Evolutionary conservation across 2,888 invertebrate genomes (phyloP), one percentile per base, ranked within the genome.

Genomic region (Endotricha flammealis): DNA sequence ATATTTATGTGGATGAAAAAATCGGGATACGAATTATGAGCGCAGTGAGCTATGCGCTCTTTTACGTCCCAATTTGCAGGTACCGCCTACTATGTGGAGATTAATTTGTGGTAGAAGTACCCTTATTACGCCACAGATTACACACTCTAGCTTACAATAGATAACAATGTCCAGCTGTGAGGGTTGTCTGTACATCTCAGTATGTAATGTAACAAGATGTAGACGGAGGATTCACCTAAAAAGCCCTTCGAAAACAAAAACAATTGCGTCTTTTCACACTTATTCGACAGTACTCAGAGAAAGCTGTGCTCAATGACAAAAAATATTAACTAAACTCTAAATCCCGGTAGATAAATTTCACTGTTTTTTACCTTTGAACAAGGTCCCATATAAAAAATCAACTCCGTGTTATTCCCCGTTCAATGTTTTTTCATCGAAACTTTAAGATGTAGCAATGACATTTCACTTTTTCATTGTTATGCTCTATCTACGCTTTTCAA

Each of bases 1-100:
- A 82, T 83, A 85, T 86, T 85, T 86, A 85, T 83, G 86, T 77
- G 66, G 69, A 67, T 61, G 75, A 83, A 83, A 85, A 86, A 85
- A 74, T 70, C 66, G 72, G 79, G 77, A 74, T 74, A 64, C 73
- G 61, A 65, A 78, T 80, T 81, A 76, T 81, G 65, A 71, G 66
- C 66, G 72, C 67, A 67, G 72, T 74, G 75, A 72, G 68, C 71
- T 78, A 71, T 68, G 75, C 70, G 67, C 65, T 81, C 82, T 82
- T 85, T 77, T 68, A 53, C 53, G 54, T 43, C 66, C 68, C 72
- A 64, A 73, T 74, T 82, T 77, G 78, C 78, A 78, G 78, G 76
- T 77, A 80, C 76, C 63, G 64, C 62, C 64, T 59, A 55, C 49
- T 42, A 53, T 55, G 64, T 63, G 55, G 61, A 69, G 68, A 72